Conservation (phyloP, 2,888 invertebrate genomes). For the Argyresthia goedartella region DNA sequence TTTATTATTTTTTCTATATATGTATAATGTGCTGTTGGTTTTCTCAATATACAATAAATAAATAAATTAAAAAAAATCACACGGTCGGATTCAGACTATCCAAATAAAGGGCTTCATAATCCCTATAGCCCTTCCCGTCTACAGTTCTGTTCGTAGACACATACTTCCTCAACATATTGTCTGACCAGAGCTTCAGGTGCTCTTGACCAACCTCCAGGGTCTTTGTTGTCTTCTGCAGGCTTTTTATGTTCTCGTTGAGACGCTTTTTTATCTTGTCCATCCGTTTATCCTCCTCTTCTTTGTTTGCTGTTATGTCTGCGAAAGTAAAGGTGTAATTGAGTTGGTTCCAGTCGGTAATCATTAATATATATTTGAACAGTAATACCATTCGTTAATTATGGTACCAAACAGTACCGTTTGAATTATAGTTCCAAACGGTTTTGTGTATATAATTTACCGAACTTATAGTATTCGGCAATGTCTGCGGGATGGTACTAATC, state of each 20-base stretch:
- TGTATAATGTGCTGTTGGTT: no score
- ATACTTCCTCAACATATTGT: slow-evolving; percentile 28
- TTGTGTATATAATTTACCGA: no score
- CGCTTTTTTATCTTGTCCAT: slow-evolving; percentile 46
- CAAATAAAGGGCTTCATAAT: slow-evolving; percentile 34
- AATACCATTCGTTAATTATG: not conserved
- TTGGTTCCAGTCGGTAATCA: not conserved
- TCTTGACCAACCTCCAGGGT: slow-evolving; percentile 31
- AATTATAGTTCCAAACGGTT: no score
- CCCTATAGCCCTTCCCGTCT: slow-evolving; percentile 34
- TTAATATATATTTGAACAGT: not conserved
- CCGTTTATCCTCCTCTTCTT: slow-evolving; percentile 27
- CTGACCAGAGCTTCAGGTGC: slow-evolving; percentile 38
- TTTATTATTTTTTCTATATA: no score
- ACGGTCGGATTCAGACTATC: slow-evolving; percentile 20
- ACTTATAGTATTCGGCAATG: no score
- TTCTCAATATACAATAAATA: no score
- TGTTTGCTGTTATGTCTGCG: slow-evolving; percentile 35
- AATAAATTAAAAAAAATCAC: no score
- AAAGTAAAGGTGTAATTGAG: slow-evolving; percentile 5
- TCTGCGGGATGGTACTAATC: no score
- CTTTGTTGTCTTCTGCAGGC: slow-evolving; percentile 34
- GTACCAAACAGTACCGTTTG: not conserved
- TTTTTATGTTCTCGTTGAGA: slow-evolving; percentile 32
- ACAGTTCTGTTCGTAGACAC: slow-evolving; percentile 33